Conservation (phyloP, 2,888 invertebrate species). For the Yponomeuta sedellus region DNA sequence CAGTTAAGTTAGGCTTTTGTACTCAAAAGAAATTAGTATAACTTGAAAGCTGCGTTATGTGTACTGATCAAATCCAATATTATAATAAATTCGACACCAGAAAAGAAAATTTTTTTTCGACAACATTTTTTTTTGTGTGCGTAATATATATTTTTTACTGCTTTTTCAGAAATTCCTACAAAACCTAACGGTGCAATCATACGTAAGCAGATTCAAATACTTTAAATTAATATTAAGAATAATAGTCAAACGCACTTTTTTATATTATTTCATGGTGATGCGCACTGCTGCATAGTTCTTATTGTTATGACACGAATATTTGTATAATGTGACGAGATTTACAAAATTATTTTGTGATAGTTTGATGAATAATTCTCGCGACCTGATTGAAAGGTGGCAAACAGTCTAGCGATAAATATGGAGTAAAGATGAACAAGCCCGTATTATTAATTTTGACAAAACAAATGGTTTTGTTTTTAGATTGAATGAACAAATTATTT, state of each 20-base stretch:
- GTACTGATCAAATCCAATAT: too few relatives aligned
- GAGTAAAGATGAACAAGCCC: neutral
- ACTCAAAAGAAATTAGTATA: too few relatives aligned
- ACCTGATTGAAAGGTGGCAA: too few relatives aligned
- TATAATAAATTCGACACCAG: too few relatives aligned
- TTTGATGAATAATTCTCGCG: neutral
- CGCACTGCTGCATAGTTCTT: conserved; percentile 3
- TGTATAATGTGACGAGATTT: neutral
- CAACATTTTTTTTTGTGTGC: neutral
- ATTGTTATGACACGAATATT: neutral
- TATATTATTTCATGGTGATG: conserved; percentile 11
- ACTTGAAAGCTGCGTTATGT: too few relatives aligned
- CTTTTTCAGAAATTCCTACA: conserved; percentile 46
- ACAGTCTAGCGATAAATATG: neutral
- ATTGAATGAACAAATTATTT: neutral
- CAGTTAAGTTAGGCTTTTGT: too few relatives aligned
- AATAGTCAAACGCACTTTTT: conserved; percentile 15
- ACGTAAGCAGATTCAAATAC: conserved; percentile 26
- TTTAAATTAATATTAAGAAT: conserved; percentile 22
- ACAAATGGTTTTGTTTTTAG: too few relatives aligned
- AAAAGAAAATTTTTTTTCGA: neutral
- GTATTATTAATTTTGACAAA: too few relatives aligned
- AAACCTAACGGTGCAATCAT: conserved; percentile 41
- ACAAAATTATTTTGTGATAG: neutral
- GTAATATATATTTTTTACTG: neutral